These are phyloP conservation scores for Stigmatopora nigra DNA, from an alignment of 2,113 vertebrate genomes.

Conservation along the genomic window DNA sequence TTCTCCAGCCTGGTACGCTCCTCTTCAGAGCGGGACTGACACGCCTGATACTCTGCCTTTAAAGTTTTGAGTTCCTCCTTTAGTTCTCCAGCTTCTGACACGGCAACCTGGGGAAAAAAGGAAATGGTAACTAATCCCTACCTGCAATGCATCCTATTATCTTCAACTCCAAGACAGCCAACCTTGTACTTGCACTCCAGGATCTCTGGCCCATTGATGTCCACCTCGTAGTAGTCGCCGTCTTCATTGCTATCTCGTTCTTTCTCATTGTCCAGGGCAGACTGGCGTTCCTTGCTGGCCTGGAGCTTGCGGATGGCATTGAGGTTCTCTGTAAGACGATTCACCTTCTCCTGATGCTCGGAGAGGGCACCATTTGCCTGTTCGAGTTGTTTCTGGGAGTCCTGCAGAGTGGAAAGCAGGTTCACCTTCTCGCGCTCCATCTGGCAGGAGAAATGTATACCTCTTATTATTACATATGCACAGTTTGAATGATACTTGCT, in stretches of 20 bases:
- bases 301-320: constrained; percentile 85
- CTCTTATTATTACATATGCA: too few relatives aligned
- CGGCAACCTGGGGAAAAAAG: constrained; percentile 65
- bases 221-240: constrained; percentile 95
- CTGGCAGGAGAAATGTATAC: constrained; percentile 57
- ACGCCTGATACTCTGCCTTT: constrained; percentile 78
- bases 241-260: constrained; percentile 92
- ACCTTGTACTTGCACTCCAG: constrained; percentile 96
- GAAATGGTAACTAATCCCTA: neutral
- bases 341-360: constrained; percentile 88
- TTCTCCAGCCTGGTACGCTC: constrained; percentile 80
- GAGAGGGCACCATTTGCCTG: constrained; percentile 84
- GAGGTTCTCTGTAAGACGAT: constrained; percentile 85
- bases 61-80: constrained; percentile 89
- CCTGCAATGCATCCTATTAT: neutral
- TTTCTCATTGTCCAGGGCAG: constrained; percentile 90
- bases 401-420: constrained; percentile 85
- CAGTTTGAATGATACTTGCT: too few relatives aligned
- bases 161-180: neutral
- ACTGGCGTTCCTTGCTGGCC: constrained; percentile 90
- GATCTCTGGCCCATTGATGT: constrained; percentile 95
- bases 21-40: constrained; percentile 79
- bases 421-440: constrained; percentile 93
- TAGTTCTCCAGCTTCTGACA: constrained; percentile 86
- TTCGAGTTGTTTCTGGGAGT: constrained; percentile 94